Evolutionary conservation across 2,113 vertebrate species (phyloP).

Genomic region (Stomatorhinus ivindoensis): DNA sequence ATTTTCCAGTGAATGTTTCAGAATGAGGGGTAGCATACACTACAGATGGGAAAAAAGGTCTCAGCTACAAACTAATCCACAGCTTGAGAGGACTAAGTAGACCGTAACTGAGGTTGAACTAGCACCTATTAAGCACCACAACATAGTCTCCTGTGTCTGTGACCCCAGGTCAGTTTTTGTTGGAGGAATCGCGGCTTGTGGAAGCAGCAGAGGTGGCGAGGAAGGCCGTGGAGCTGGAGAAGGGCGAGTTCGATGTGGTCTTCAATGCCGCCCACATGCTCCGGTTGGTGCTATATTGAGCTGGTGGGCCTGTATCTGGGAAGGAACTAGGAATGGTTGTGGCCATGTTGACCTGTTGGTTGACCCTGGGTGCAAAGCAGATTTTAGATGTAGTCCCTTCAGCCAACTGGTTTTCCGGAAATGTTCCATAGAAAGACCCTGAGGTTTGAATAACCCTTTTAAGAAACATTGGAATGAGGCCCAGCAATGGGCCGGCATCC

Average conservation of each 20-base stretch:
- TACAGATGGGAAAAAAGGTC: background rate
- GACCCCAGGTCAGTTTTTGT: slow-evolving; percentile 81
- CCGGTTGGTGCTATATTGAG: slow-evolving; percentile 62
- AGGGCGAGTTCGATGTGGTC: slow-evolving; percentile 84
- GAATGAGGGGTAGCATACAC: background rate
- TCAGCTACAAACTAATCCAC: background rate
- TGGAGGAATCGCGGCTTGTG: slow-evolving; percentile 78
- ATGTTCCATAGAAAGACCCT: background rate
- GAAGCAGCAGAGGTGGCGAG: slow-evolving; percentile 94
- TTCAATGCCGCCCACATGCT: slow-evolving; percentile 97
- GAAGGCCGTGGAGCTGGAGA: slow-evolving; percentile 81
- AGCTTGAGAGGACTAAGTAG: background rate
- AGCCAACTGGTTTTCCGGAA: background rate
- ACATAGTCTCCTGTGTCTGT: background rate
- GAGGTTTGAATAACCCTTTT: background rate
- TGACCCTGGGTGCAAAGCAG: background rate
- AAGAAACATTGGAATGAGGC: background rate
- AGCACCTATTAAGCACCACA: background rate
- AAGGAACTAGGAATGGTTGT: background rate
- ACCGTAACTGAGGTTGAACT: background rate
- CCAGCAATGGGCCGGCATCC: background rate
- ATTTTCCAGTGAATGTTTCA: background rate
- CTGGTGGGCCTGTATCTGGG: slow-evolving; percentile 18
- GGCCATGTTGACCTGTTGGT: background rate
- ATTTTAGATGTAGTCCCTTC: background rate